Evolutionary conservation across 2,797 vertebrate genomes (phyloP).

Genomic region (Neoniphon sammara): DNA sequence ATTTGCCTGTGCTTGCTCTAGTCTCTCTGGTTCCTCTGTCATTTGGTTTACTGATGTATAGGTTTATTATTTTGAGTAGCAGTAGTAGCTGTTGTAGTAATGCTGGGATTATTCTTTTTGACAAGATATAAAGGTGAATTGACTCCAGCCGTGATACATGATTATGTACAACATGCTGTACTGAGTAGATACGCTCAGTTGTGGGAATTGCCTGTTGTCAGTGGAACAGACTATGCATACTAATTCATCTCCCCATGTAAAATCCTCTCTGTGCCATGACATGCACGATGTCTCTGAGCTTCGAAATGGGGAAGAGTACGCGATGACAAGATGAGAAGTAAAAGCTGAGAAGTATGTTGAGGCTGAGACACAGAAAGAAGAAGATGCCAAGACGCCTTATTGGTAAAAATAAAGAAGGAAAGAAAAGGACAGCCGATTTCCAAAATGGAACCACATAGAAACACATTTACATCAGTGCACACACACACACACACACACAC

Average conservation of each 20-base stretch:
- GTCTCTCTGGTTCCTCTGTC: not conserved
- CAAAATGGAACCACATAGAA: slow-evolving; percentile 10
- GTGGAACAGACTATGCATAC: not conserved
- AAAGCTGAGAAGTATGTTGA: not conserved
- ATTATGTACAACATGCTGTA: not conserved
- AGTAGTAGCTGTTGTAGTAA: not conserved
- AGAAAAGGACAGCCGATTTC: not conserved
- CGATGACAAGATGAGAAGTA: slow-evolving; percentile 3
- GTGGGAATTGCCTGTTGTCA: not conserved
- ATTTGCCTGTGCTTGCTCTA: too few species aligned
- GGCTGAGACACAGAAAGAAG: not conserved
- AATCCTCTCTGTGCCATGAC: not conserved
- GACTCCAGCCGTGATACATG: not conserved
- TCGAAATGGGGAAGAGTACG: not conserved
- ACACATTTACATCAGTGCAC: slow-evolving; percentile 11
- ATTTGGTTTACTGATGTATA: not conserved
- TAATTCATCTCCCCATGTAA: slow-evolving; percentile 23
- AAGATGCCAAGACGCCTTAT: not conserved
- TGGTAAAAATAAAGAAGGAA: not conserved
- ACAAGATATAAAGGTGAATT: not conserved
- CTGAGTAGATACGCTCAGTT: not conserved
- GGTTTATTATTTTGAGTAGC: not conserved
- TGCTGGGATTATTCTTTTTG: not conserved
- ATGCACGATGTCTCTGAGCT: slow-evolving; percentile 25
- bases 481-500: slow-evolving; percentile 23